Percentiles rank a stretch among this genome's conserved stretches.
These are phyloP conservation scores for Drosophila sulfurigaster DNA, from an alignment of 1,140 invertebrate genomes.

Conservation along the genomic window DNA sequence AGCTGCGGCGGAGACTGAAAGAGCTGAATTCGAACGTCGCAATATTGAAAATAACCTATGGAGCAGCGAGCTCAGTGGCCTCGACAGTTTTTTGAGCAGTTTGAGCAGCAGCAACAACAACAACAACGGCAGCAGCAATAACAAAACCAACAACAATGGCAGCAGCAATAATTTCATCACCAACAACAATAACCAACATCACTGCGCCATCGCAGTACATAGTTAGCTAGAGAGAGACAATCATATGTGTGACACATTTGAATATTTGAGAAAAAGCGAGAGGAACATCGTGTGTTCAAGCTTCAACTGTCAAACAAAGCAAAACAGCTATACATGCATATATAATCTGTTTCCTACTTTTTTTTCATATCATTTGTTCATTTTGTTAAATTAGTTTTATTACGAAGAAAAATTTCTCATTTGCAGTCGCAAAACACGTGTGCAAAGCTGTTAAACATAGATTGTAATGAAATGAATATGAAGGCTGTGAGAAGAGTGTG, in stretches of 20 bases:
- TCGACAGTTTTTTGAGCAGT: slow-evolving; percentile 81
- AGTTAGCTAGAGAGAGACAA: slow-evolving; percentile 68
- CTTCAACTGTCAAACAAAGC: slow-evolving; percentile 32
- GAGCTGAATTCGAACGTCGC: slow-evolving; percentile 59
- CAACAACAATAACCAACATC: slow-evolving; percentile 43
- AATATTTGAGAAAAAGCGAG: slow-evolving; percentile 27
- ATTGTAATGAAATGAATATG: slow-evolving; percentile 65
- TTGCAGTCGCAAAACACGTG: slow-evolving; percentile 81
- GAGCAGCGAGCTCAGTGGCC: slow-evolving; percentile 81
- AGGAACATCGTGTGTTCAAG: slow-evolving; percentile 15
- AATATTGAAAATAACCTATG: slow-evolving; percentile 76
- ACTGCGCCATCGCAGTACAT: slow-evolving; percentile 63
- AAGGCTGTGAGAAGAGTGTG: slow-evolving; percentile 70
- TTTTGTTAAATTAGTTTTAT: slow-evolving; percentile 83
- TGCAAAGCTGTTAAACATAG: slow-evolving; percentile 67
- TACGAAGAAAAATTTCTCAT: slow-evolving; percentile 83
- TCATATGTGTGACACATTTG: slow-evolving; percentile 43
- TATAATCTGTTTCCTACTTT: slow-evolving; percentile 48
- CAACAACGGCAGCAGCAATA: slow-evolving; percentile 44
- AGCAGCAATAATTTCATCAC: slow-evolving; percentile 16
- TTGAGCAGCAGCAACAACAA: slow-evolving; percentile 66
- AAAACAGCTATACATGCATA: not conserved
- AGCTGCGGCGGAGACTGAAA: slow-evolving; percentile 27
- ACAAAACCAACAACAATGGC: slow-evolving; percentile 35
- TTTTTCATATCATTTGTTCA: slow-evolving; percentile 48